Evolutionary conservation across 1,140 invertebrate species (phyloP), one percentile per base, ranked within the genome.

Genomic region (Colletes gigas): DNA sequence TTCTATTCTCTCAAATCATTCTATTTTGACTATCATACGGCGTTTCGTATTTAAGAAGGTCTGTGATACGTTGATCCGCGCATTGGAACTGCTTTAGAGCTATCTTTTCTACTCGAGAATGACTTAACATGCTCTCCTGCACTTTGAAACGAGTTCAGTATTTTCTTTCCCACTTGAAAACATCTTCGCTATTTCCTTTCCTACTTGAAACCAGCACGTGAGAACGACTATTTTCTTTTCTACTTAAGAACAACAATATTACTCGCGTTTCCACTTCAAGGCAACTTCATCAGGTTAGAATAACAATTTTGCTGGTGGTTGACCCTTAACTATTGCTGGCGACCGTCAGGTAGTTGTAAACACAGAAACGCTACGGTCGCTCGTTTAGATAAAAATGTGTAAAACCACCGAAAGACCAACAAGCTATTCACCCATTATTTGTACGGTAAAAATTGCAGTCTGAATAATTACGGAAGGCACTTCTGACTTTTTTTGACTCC

Each of bases 151-250:
- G 44, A 73, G 59, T 30, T 63, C 47, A 44, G 19, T 74, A 52
- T 74, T 74, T 74, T 74, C 59, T 50, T 63, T 30, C 50, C 71
- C 59, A 41, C 71, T 74, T 50, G 71, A 63, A 21, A 63, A 8
- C 19, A 39, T 63, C 59, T 50, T 63, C 55, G 21, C 47, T 52
- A 63, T 50, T 63, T 63, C 62, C 44, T 60, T 63, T 52, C 15
- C 44, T 14, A 74, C 59, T 63, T 39, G 44, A 52, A 30, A 63
- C 41, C 54, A 7, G 12, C 41, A 70, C 68, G 68, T 57, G 50
- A 55, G 68, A 70, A 50, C 59, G 55, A 7, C 57, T 62, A 62
- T 62, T 62, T 73, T 14, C 71, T 62, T 73, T 73, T 19, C 44
- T 30, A 39, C 71, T 73, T 30, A 62, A 47, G 59, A 44, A 39